phyloP scores from a whole-genome alignment of 30 jellyfish, hydroid and myxozoan species.

The Hydractinia echinata region DNA sequence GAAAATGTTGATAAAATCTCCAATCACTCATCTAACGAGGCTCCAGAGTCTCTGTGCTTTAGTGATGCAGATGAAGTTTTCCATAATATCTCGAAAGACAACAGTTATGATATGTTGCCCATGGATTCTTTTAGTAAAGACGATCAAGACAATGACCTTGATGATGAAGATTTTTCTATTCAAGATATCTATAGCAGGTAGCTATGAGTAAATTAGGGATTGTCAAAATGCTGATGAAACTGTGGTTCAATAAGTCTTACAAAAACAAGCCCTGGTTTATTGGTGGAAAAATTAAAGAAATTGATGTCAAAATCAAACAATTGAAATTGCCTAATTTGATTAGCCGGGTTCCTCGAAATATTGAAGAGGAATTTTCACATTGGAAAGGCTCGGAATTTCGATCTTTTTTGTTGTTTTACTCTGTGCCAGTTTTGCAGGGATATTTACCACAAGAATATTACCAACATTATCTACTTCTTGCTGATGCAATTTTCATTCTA shows the following conservation, averaged over 20 bases:
- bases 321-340: background rate
- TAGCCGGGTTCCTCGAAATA: slow-evolving; percentile 12
- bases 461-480: slow-evolving; percentile 3
- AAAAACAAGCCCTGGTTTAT: slow-evolving; percentile 10
- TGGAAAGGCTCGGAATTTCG: slow-evolving; percentile 10
- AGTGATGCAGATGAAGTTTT: too few relatives aligned
- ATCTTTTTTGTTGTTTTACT: slow-evolving; percentile 3
- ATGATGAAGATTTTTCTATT: too few relatives aligned
- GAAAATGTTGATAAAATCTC: too few relatives aligned
- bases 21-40: too few relatives aligned
- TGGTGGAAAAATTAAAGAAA: background rate
- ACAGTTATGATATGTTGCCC: too few relatives aligned
- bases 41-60: too few relatives aligned
- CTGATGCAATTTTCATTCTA: background rate
- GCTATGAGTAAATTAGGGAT: too few relatives aligned
- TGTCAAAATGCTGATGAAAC: slow-evolving; percentile 27
- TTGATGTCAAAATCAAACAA: background rate
- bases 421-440: background rate
- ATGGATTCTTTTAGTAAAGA: too few relatives aligned
- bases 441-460: slow-evolving; percentile 7
- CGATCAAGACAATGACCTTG: too few relatives aligned
- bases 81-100: too few relatives aligned
- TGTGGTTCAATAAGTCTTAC: slow-evolving; percentile 32
- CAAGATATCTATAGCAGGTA: too few relatives aligned
- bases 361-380: background rate